Conservation (phyloP, 2,113 vertebrate species). For the Daubentonia madagascariensis region DNA sequence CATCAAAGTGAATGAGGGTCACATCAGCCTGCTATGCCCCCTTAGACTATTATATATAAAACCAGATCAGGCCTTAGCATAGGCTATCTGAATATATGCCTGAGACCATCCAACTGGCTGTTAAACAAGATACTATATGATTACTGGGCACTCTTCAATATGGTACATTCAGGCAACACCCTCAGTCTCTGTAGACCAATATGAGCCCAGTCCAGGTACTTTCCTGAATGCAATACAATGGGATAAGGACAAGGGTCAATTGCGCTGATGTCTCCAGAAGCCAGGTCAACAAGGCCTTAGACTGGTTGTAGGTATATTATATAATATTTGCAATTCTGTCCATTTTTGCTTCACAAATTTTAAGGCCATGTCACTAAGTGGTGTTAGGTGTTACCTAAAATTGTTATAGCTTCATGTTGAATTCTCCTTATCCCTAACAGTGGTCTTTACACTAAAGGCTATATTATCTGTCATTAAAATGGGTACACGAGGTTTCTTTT, state of each 20-base stretch:
- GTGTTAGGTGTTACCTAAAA: not conserved
- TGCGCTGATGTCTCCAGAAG: not conserved
- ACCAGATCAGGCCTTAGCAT: not conserved
- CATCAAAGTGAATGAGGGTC: not conserved
- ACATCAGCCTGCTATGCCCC: not conserved
- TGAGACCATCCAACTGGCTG: not conserved
- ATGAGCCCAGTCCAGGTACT: not conserved
- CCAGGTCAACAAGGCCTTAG: not conserved
- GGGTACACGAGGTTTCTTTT: not conserved
- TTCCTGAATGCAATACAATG: not conserved
- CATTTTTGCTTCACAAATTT: not conserved
- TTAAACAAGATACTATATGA: not conserved
- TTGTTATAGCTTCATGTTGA: not conserved
- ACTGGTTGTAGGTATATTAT: not conserved
- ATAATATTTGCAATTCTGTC: not conserved
- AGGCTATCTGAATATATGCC: not conserved
- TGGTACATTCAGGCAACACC: not conserved
- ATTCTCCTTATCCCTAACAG: not conserved
- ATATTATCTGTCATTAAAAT: not conserved
- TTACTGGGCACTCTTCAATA: not conserved
- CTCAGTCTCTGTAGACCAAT: not conserved
- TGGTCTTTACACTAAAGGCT: not conserved
- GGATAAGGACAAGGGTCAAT: not conserved
- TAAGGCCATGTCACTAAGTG: not conserved
- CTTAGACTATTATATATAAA: not conserved